Evolutionary conservation across 2,797 vertebrate genomes (phyloP).

Genomic region (Coendou prehensilis): DNA sequence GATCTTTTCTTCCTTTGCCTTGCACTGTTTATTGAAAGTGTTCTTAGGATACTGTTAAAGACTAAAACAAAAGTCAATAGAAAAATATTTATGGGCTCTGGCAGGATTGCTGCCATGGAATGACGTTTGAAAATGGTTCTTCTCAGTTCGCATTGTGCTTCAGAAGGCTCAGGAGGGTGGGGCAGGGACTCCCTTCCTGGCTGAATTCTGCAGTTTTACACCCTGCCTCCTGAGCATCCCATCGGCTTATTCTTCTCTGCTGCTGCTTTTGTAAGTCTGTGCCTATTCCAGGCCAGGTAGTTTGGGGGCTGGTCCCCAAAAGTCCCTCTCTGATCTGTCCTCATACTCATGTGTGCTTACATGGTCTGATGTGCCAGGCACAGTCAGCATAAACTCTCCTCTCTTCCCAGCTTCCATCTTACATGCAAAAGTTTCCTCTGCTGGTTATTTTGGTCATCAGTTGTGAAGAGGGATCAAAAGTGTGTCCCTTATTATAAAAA

Average conservation of each 20-base stretch:
- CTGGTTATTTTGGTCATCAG: neutral
- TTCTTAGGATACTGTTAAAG: constrained; percentile 88
- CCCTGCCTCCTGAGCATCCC: neutral
- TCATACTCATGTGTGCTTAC: neutral
- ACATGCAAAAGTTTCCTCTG: neutral
- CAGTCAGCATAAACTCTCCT: neutral
- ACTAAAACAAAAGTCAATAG: constrained; percentile 79
- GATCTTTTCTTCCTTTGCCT: constrained; percentile 87
- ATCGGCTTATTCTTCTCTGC: neutral
- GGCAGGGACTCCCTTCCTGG: neutral
- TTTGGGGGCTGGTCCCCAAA: neutral
- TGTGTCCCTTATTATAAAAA: neutral
- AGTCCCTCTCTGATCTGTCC: neutral
- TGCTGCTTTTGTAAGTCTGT: neutral
- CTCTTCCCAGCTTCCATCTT: neutral
- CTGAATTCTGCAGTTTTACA: neutral
- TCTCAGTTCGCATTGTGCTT: neutral
- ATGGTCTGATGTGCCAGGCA: neutral
- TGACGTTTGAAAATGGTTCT: neutral
- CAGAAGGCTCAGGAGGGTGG: accelerated
- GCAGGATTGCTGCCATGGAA: neutral
- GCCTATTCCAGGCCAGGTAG: neutral
- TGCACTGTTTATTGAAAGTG: constrained; percentile 86
- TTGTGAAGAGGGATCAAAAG: neutral
- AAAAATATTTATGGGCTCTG: constrained; percentile 69